These are phyloP conservation scores for Epizoanthus scotinus DNA, from an alignment of 92 coral and sea anemone species.

Conservation along the genomic window DNA sequence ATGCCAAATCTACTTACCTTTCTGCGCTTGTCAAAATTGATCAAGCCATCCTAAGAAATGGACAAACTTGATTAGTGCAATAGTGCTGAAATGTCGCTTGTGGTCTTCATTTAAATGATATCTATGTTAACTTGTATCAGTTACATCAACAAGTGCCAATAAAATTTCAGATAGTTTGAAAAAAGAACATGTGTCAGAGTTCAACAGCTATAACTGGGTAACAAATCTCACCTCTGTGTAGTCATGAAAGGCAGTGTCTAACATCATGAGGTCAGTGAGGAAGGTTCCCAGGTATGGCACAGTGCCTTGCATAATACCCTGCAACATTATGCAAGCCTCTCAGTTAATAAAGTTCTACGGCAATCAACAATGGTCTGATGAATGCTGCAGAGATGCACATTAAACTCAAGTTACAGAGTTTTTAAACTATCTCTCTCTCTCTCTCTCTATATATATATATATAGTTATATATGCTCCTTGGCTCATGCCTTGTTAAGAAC, in stretches of 20 bases:
- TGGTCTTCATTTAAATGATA: too few relatives aligned
- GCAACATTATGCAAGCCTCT: not conserved
- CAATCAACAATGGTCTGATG: too few relatives aligned
- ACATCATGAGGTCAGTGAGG: slow-evolving; percentile 96
- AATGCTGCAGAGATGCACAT: too few relatives aligned
- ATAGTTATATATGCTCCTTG: too few relatives aligned
- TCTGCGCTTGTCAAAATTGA: slow-evolving; percentile 90
- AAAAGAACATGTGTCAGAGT: not conserved
- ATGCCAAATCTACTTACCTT: slow-evolving; percentile 59
- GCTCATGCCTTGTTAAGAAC: too few relatives aligned
- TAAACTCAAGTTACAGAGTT: too few relatives aligned
- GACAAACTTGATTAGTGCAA: not conserved
- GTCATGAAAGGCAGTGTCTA: slow-evolving; percentile 81
- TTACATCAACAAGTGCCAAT: too few relatives aligned
- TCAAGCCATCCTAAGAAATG: slow-evolving; percentile 80
- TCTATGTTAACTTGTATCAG: too few relatives aligned
- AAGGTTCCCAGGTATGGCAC: slow-evolving; percentile 98
- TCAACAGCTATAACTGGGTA: not conserved
- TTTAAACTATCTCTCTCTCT: too few relatives aligned
- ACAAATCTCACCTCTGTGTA: slow-evolving; percentile 68
- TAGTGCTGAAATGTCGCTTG: not conserved
- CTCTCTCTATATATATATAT: too few relatives aligned
- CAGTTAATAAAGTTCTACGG: too few relatives aligned
- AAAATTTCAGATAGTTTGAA: not conserved
- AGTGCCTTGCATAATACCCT: slow-evolving; percentile 96